These are phyloP conservation scores for Amblyopsis hoosieri DNA, from an alignment of 2,797 vertebrate species.

Conservation along the genomic window DNA sequence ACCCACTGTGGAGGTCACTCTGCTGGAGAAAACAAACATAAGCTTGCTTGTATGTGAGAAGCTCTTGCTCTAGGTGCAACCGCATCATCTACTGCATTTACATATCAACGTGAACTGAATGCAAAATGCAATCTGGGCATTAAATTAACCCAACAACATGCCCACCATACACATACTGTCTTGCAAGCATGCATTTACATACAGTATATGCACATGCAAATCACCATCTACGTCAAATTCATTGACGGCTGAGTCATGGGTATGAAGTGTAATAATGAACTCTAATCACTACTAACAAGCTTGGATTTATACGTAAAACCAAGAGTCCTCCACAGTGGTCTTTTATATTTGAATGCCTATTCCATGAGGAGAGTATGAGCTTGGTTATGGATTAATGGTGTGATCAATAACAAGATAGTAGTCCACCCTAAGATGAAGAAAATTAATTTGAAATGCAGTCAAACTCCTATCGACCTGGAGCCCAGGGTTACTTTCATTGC, in stretches of 20 bases:
- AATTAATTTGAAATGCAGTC: conserved; percentile 99
- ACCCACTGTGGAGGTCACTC: conserved; percentile 70
- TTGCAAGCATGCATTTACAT: not conserved
- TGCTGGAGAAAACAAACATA: conserved; percentile 79
- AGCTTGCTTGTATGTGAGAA: conserved; percentile 64
- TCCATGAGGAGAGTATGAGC: conserved; percentile 87
- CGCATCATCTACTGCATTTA: conserved; percentile 22
- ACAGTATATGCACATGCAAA: conserved; percentile 7
- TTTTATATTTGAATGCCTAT: conserved; percentile 84
- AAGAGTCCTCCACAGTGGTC: conserved; percentile 89
- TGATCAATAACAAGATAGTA: conserved; percentile 96
- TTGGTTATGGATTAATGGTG: conserved; percentile 96
- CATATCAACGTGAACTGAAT: conserved; percentile 34
- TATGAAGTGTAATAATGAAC: conserved; percentile 61
- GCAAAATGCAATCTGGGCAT: conserved; percentile 25
- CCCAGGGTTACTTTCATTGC: conserved; percentile 92
- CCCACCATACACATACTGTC: not conserved
- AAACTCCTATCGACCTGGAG: conserved; percentile 96
- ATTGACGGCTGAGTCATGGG: conserved; percentile 24
- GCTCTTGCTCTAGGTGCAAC: conserved; percentile 53
- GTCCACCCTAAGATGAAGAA: conserved; percentile 89
- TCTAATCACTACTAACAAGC: conserved; percentile 80
- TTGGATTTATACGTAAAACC: conserved; percentile 84
- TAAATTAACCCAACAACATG: conserved; percentile 24
- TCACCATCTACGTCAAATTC: conserved; percentile 35